A percentile compares a stretch with the other conserved stretches of the same genome.
Evolutionary conservation across 2,113 vertebrate genomes (phyloP).

Genomic region (Acrocephalus arundinaceus): DNA sequence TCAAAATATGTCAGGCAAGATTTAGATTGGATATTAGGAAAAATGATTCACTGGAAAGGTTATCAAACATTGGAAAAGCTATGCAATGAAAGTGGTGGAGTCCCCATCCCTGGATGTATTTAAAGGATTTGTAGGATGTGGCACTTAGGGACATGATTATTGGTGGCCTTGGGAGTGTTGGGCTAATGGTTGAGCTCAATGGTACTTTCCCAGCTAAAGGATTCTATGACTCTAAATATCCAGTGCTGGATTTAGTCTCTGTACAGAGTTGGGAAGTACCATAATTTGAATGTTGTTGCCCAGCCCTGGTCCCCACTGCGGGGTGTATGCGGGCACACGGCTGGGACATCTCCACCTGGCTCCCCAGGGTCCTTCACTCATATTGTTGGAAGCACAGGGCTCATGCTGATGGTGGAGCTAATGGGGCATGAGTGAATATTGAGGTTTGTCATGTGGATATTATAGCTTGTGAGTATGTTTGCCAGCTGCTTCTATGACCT

Average conservation of each 20-base stretch:
- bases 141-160: not conserved
- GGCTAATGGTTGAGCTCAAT: not conserved
- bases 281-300: not conserved
- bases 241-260: not conserved
- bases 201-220: not conserved
- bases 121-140: not conserved
- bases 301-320: not conserved
- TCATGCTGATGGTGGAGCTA: not conserved
- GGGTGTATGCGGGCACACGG: rapidly evolving
- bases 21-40: not conserved
- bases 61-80: not conserved
- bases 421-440: not conserved
- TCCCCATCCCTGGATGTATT: not conserved
- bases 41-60: not conserved
- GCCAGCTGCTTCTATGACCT: not conserved
- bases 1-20: not conserved
- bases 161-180: not conserved
- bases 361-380: not conserved
- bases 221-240: not conserved
- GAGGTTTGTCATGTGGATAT: not conserved
- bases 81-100: not conserved
- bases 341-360: not conserved
- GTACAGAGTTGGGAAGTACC: not conserved
- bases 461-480: not conserved
- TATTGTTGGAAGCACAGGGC: not conserved